A percentile compares a stretch with the other conserved stretches of the same genome.
These are phyloP conservation scores for Heterotis niloticus DNA, from an alignment of 2,113 vertebrate genomes.

Conservation along the genomic window DNA sequence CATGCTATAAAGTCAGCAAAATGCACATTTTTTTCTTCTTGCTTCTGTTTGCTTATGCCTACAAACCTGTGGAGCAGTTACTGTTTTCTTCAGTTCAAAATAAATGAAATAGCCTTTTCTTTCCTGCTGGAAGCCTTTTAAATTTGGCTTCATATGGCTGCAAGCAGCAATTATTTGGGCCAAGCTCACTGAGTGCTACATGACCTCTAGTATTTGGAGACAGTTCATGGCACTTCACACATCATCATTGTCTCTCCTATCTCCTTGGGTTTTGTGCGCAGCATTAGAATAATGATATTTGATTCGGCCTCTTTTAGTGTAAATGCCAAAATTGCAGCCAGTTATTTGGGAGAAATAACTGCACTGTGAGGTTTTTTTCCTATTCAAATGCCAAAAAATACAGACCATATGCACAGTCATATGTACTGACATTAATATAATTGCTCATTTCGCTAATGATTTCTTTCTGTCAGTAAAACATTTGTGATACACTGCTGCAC, in stretches of 20 bases:
- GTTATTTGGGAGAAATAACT: not conserved
- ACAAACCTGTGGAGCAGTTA: constrained; percentile 3
- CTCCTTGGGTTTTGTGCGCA: not conserved
- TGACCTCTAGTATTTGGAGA: not conserved
- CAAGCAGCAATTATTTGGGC: constrained; percentile 4
- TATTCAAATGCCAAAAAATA: not conserved
- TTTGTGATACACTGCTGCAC: no score
- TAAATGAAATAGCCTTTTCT: constrained; percentile 10
- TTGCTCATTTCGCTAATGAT: no score
- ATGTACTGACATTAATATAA: not conserved
- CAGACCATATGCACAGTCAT: not conserved
- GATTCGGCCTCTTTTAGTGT: not conserved
- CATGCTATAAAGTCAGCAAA: constrained; percentile 8
- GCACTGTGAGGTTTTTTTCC: not conserved
- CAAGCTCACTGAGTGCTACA: not conserved
- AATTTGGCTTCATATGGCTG: not conserved
- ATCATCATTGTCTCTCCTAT: not conserved
- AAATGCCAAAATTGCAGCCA: not conserved
- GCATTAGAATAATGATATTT: not conserved
- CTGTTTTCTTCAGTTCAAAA: not conserved
- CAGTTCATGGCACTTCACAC: not conserved
- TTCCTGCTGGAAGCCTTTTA: constrained; percentile 2
- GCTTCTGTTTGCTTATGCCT: not conserved
- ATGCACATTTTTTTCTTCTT: constrained; percentile 2
- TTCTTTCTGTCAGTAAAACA: no score